Conservation (phyloP, 2,797 vertebrate species). For the Tinamus major region DNA sequence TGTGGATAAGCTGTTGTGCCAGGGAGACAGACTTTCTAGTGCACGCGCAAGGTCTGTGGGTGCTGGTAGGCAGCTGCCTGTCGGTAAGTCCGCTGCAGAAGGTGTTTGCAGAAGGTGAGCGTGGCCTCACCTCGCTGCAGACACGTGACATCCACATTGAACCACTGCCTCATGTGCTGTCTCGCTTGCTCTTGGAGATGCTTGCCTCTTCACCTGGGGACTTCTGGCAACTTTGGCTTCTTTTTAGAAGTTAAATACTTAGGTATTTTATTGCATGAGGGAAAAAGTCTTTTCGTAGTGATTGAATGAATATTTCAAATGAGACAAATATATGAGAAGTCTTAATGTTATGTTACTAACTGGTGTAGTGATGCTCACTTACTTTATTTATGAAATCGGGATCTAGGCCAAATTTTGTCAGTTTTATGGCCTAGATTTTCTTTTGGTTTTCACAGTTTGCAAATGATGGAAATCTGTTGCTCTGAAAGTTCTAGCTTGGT, state of each 20-base stretch:
- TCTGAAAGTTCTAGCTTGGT: constrained; percentile 28
- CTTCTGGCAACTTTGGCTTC: neutral
- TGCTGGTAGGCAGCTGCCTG: neutral
- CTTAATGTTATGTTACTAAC: neutral
- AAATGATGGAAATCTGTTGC: constrained; percentile 39
- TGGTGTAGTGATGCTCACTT: neutral
- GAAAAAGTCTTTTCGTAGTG: neutral
- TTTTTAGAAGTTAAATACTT: neutral
- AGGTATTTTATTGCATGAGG: neutral
- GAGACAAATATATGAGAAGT: neutral
- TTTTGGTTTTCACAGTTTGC: constrained; percentile 16
- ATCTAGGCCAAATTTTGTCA: neutral
- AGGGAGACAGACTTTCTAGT: neutral
- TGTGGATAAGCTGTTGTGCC: neutral
- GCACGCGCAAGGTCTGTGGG: neutral
- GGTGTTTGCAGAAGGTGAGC: neutral
- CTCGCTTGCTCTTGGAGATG: neutral
- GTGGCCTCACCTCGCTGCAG: neutral
- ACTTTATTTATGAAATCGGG: neutral
- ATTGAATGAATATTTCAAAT: neutral
- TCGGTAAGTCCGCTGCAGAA: neutral
- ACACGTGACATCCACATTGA: neutral
- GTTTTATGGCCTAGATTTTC: neutral
- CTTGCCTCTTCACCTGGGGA: neutral
- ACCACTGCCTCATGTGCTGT: neutral